phyloP scores from a whole-genome alignment of 2,888 invertebrate species.

The Drosophila suboccidentalis region DNA sequence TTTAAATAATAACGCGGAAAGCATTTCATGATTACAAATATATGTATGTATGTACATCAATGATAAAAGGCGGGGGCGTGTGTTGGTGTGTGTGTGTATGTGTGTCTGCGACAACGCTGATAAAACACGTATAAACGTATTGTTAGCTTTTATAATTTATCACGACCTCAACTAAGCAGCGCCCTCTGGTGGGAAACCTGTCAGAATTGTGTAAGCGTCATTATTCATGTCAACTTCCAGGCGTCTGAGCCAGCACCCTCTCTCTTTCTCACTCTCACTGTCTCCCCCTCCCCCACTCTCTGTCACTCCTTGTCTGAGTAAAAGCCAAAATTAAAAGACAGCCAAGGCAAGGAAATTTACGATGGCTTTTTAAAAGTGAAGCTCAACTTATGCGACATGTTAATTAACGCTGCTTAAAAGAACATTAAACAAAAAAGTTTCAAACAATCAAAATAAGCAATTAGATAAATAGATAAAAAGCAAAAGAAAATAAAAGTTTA shows the following conservation, averaged over 20 bases:
- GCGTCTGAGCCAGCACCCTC: slow-evolving; percentile 2
- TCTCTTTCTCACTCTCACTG: background rate
- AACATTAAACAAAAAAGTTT: slow-evolving; percentile 27
- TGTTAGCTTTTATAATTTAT: slow-evolving; percentile 57
- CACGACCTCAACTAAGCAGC: slow-evolving; percentile 32
- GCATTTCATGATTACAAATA: slow-evolving; percentile 13
- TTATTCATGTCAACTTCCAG: slow-evolving; percentile 52
- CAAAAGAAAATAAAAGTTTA: background rate
- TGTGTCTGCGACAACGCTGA: slow-evolving; percentile 36
- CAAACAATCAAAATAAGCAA: slow-evolving; percentile 11
- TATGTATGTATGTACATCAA: slow-evolving; percentile 1
- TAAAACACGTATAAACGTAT: slow-evolving; percentile 59
- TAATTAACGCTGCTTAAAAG: slow-evolving; percentile 42
- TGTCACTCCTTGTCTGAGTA: background rate
- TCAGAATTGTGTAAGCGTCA: slow-evolving; percentile 49
- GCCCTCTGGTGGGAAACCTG: slow-evolving; percentile 43
- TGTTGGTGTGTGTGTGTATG: slow-evolving; percentile 12
- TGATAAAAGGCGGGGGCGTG: slow-evolving; percentile 14
- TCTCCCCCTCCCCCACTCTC: background rate
- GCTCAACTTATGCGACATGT: slow-evolving; percentile 31
- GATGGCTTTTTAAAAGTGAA: slow-evolving; percentile 27
- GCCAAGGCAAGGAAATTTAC: slow-evolving; percentile 28
- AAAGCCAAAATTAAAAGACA: slow-evolving; percentile 35
- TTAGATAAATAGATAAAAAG: slow-evolving; percentile 1
- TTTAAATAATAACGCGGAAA: slow-evolving; percentile 32